Evolutionary conservation across 2,797 vertebrate genomes (phyloP).

Genomic region (Otus scops): DNA sequence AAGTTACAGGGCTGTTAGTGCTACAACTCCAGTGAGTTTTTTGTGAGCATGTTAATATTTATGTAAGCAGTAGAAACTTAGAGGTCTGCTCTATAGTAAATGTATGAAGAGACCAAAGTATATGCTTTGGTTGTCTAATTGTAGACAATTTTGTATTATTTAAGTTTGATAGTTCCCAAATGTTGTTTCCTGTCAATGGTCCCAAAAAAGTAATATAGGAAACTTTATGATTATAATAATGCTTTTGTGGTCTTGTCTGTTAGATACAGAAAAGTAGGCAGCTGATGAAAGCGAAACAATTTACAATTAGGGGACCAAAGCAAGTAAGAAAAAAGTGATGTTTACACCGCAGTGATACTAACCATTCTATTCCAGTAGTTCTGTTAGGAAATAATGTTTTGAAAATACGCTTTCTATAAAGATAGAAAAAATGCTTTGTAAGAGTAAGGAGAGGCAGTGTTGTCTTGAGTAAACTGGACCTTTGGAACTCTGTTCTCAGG

Average conservation of each 20-base stretch:
- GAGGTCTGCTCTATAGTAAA: not conserved
- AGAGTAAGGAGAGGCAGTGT: not conserved
- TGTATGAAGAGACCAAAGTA: accelerated
- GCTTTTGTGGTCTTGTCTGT: not conserved
- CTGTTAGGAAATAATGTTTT: not conserved
- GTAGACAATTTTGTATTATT: not conserved
- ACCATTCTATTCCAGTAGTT: not conserved
- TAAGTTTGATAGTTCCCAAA: not conserved
- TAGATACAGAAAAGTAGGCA: not conserved
- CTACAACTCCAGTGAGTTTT: not conserved
- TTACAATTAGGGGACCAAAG: not conserved
- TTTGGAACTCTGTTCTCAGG: not conserved
- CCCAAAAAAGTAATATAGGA: not conserved
- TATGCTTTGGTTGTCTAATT: not conserved
- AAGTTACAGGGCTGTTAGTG: not conserved
- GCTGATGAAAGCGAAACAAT: not conserved
- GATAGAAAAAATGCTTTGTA: not conserved
- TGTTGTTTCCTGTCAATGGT: not conserved
- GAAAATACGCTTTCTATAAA: not conserved
- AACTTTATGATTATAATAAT: not conserved
- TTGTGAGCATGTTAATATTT: not conserved
- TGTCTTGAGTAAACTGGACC: not conserved
- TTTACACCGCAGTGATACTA: not conserved
- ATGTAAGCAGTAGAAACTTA: not conserved
- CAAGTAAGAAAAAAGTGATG: not conserved